These are phyloP conservation scores for Orbicella faveolata DNA, from an alignment of 64 coral and sea anemone genomes.

Conservation along the genomic window DNA sequence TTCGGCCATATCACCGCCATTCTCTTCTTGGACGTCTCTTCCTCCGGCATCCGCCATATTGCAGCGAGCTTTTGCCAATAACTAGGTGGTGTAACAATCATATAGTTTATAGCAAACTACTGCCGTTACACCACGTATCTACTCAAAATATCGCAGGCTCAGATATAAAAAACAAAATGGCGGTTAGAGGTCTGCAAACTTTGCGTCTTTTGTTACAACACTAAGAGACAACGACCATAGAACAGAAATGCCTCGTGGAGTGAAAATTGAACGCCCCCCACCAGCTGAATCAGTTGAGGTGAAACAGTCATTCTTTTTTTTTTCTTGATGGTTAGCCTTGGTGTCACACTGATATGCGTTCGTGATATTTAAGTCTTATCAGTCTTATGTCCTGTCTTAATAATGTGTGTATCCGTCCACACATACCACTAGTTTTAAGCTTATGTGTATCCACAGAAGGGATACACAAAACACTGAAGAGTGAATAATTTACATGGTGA, in stretches of 20 bases:
- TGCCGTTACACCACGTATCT: not conserved
- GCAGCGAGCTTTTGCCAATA: not conserved
- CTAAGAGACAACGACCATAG: not conserved
- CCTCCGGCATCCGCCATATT: conserved; percentile 79
- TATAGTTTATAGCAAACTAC: conserved; percentile 20
- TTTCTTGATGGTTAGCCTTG: not conserved
- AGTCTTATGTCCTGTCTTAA: no score
- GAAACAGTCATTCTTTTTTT: not conserved
- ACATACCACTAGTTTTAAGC: not conserved
- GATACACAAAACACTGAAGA: not conserved
- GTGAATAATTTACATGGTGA: not conserved
- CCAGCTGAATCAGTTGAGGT: conserved; percentile 91
- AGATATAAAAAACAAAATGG: conserved; percentile 71
- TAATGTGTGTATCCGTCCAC: no score
- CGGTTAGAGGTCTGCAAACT: not conserved
- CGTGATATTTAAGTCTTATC: not conserved
- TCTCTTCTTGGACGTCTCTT: not conserved
- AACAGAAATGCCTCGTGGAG: conserved; percentile 86
- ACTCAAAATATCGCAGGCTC: conserved; percentile 50
- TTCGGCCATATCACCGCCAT: not conserved
- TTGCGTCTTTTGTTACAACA: not conserved
- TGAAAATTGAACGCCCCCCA: conserved; percentile 81
- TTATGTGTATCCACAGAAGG: not conserved
- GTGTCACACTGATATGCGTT: not conserved
- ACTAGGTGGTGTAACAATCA: not conserved